phyloP scores from a whole-genome alignment of 2,888 invertebrate species.

The Drosophila peninsularis region DNA sequence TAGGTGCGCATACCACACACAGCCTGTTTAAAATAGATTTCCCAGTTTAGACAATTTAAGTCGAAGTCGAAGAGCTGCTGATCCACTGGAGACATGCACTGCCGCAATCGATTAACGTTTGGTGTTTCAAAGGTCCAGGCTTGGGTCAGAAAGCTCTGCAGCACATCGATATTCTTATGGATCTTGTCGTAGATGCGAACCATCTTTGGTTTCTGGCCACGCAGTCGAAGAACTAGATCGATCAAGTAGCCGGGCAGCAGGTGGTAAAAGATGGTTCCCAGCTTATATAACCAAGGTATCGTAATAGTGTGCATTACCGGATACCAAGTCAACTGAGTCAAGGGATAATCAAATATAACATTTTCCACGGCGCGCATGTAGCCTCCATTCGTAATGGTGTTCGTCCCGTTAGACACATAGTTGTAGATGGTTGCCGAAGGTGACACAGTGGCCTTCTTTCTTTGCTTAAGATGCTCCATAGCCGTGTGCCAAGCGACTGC shows the following conservation, averaged over 20 bases:
- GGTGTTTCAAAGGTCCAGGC: slow-evolving; percentile 89
- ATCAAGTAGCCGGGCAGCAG: slow-evolving; percentile 87
- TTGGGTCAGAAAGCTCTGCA: slow-evolving; percentile 90
- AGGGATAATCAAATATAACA: slow-evolving; percentile 84
- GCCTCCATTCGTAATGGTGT: slow-evolving; percentile 91
- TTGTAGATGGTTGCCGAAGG: slow-evolving; percentile 87
- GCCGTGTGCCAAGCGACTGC: slow-evolving; percentile 85
- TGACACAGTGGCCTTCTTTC: neutral
- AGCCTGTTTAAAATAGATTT: slow-evolving; percentile 85
- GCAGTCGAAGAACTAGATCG: slow-evolving; percentile 84
- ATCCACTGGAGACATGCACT: slow-evolving; percentile 83
- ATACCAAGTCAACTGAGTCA: slow-evolving; percentile 89
- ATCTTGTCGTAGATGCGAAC: slow-evolving; percentile 91
- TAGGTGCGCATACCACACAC: slow-evolving; percentile 90
- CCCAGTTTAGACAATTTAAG: slow-evolving; percentile 90
- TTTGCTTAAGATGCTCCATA: neutral
- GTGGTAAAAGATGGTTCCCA: slow-evolving; percentile 87
- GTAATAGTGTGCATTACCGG: slow-evolving; percentile 86
- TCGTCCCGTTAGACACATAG: slow-evolving; percentile 92
- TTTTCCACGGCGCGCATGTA: slow-evolving; percentile 83
- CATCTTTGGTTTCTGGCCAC: slow-evolving; percentile 84
- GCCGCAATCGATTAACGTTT: slow-evolving; percentile 86
- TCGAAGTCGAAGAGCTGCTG: slow-evolving; percentile 89
- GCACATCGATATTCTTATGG: slow-evolving; percentile 89
- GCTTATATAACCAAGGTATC: slow-evolving; percentile 79